Base-by-base conservation (phyloP, 2,113 vertebrate species). In the human (Homo sapiens) region DNA sequence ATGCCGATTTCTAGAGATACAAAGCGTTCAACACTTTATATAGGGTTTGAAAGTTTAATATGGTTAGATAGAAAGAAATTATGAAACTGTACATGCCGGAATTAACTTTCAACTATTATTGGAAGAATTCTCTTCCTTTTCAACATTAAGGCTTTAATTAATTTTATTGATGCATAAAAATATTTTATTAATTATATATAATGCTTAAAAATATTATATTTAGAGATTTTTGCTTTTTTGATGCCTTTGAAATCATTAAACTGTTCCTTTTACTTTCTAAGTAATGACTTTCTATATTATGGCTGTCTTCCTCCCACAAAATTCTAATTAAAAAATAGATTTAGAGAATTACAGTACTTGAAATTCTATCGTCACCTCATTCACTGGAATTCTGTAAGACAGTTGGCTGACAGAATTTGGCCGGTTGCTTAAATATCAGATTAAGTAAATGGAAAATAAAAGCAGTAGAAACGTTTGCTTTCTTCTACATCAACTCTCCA, bases 311-410 rank as follows among this genome's bases (percentile, higher is more conserved):
- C 6, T 50, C 84, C 6, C 5, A 72, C 72, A 84, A 95, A 70
- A 38, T 25, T 78, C 48, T 85, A 81, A 95, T 96, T 52, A 89
- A 59, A 95, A 91, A 98, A 61, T 27, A 96, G 43, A 97, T 93
- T 92, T 94, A 94, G 79, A 32, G 93, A 97, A 93, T 40, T 61
- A 4, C 0, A 0, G 5, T 23, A 13, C 84, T 97, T 94, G 16
- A 17, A 90, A 86, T 95, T 94, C 48, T 76, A 25, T 85, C 45
- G 17, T 12, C 32, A 89, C 83, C 48, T 64, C n/a, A 89, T 82
- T 61, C 8, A 87, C 22, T 73, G 40, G 43, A 96, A 84, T 48
- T 82, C 70, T 92, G 59, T 79, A 79, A 90, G 10, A 40, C 1
- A 0, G 50, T 97, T 91, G 27, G 52, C 9, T 22, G 80, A 61